These are phyloP conservation scores for Eunapius fragilis DNA, from an alignment of 37 sponge, comb jelly and placozoan genomes.

Conservation along the genomic window DNA sequence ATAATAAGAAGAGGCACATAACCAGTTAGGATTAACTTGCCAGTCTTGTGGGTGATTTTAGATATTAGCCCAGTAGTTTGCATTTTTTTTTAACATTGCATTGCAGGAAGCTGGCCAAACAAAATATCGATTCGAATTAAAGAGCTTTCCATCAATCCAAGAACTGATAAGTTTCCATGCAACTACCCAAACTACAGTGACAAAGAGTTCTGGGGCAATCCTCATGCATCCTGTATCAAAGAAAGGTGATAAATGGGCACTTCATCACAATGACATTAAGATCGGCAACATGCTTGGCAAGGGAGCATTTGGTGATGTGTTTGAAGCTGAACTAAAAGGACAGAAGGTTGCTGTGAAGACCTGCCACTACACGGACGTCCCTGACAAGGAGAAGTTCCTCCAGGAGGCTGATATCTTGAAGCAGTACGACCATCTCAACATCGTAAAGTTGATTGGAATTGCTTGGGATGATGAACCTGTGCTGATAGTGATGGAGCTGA, in stretches of 20 bases:
- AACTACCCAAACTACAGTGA: slow-evolving; percentile 37
- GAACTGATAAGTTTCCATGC: slow-evolving; percentile 68
- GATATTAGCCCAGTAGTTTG: no score
- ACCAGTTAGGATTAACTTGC: no score
- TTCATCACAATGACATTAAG: slow-evolving; percentile 24
- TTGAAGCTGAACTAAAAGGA: slow-evolving; percentile 51
- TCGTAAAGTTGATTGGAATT: slow-evolving; percentile 89
- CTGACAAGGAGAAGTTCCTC: slow-evolving; percentile 82
- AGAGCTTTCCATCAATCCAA: slow-evolving; percentile 52
- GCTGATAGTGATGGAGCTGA: slow-evolving; percentile 95
- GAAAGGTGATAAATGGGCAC: slow-evolving; percentile 61
- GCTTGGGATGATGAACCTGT: slow-evolving; percentile 85
- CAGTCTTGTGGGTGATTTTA: no score
- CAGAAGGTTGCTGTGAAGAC: slow-evolving; percentile 84
- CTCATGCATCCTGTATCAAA: slow-evolving; percentile 29
- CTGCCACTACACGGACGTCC: slow-evolving; percentile 73
- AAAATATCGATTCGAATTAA: slow-evolving; percentile 74
- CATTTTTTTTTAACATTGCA: background rate
- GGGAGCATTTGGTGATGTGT: slow-evolving; percentile 94
- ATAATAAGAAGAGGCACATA: no score
- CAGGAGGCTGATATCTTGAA: slow-evolving; percentile 92
- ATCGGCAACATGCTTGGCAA: slow-evolving; percentile 58
- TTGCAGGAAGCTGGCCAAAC: background rate
- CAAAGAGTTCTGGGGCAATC: slow-evolving; percentile 47
- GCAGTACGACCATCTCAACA: slow-evolving; percentile 93